Evolutionary conservation across 2,113 vertebrate genomes (phyloP), one percentile per base, ranked within the genome.

Genomic region (Tonatia bakeri): DNA sequence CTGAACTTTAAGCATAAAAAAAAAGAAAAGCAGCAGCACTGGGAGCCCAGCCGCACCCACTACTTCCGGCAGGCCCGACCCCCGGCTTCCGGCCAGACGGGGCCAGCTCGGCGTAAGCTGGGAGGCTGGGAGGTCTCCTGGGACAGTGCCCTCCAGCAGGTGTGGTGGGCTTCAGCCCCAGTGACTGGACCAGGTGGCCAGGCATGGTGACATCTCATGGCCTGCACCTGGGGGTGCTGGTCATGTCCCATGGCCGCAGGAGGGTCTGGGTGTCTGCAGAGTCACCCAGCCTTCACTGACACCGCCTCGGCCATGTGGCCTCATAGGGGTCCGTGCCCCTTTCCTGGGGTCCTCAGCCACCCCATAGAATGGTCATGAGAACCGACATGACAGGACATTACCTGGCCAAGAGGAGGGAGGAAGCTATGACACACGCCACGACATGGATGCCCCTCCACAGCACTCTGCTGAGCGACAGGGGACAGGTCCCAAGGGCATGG

Each of bases 351-450:
- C 54, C 47, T 17, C 19, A 3, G 40, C n/a, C 19, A 6, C 22
- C 22, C 33, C n/a, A 1, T 1, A 5, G 12, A 33, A 8, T 4
- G n/a, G 19, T 52, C 38, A 0, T 0, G 28, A 50, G 59, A 10
- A 7, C 7, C 43, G 24, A 2, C 3, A 2, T 16, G 0, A 1
- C 5, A 17, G 43, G 4, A 13, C 17, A 0, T 11, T 2, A 14
- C 50, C 9, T 7, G 1, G 12, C 54, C 38, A 0, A 17, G 9
- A 16, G 4, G 5, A 22, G 52, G 28, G 11, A 1, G 0, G 11
- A 3, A 16, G 45, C 17, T 0, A 1, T 3, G 64, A 9, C 36
- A 1, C 2, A 0, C 1, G 0, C 7, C 1, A 0, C 4, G 1
- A 1, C 0, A 9, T 3, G 7, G 33, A 12, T 1, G 7, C 13